Conservation (phyloP, 2,888 invertebrate species). For the Tromatobia lineatoria region DNA sequence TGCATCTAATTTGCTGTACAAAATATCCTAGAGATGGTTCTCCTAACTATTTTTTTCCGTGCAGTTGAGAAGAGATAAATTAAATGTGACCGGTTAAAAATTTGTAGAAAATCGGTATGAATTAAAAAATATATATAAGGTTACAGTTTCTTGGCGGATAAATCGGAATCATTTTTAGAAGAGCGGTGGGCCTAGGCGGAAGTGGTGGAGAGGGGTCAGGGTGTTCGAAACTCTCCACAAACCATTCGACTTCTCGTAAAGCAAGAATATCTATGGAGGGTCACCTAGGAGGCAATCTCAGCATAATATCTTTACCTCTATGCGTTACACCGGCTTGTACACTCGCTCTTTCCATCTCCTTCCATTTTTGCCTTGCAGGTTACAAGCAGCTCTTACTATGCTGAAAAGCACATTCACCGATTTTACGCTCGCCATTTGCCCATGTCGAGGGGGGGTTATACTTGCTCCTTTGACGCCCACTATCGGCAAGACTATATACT, state of each 20-base stretch:
- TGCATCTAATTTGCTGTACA: no score
- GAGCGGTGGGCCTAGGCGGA: no score
- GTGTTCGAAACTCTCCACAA: constrained; percentile 76
- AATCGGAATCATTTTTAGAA: no score
- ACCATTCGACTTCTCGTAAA: constrained; percentile 75
- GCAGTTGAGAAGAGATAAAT: no score
- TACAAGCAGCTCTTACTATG: constrained; percentile 16
- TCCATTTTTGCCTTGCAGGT: constrained; percentile 4
- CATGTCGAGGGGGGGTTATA: constrained; percentile 66
- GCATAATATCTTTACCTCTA: constrained; percentile 63
- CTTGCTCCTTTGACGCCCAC: constrained; percentile 71
- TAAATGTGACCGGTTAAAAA: no score
- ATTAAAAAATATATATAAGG: no score
- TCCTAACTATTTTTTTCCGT: no score
- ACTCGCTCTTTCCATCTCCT: constrained; percentile 16
- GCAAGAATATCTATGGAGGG: constrained; percentile 68
- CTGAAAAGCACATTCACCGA: constrained; percentile 31
- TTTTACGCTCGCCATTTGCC: constrained; percentile 30
- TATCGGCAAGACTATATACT: constrained; percentile 41
- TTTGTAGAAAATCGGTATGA: no score
- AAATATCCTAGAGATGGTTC: no score
- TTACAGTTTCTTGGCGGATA: no score
- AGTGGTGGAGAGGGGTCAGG: constrained; percentile 64
- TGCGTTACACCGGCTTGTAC: constrained; percentile 17
- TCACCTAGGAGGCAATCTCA: constrained; percentile 64